A percentile compares a stretch with the other conserved stretches of the same genome.
phyloP scores from a whole-genome alignment of 2,797 vertebrate genomes.

The Apogon hyalosoma region DNA sequence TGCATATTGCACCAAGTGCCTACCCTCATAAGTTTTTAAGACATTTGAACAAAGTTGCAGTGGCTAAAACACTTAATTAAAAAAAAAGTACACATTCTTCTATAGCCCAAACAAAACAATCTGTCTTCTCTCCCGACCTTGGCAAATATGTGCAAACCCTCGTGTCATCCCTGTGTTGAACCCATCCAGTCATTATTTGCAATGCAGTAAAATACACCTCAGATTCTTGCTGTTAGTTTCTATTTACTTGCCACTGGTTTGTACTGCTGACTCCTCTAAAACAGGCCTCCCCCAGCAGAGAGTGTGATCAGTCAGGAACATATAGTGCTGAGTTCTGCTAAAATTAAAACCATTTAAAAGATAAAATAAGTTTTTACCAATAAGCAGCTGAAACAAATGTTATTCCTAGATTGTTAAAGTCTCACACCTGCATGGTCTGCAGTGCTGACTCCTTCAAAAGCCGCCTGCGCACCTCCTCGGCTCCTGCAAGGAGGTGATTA shows the following conservation, averaged over 20 bases:
- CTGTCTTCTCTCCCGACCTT: too few species aligned
- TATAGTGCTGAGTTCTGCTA: constrained; percentile 24
- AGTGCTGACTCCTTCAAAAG: constrained; percentile 70
- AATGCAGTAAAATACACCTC: not conserved
- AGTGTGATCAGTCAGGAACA: constrained; percentile 30
- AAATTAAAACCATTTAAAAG: constrained; percentile 23
- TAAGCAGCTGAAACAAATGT: constrained; percentile 21
- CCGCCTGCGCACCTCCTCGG: constrained; percentile 9
- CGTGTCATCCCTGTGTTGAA: not conserved
- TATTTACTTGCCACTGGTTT: constrained; percentile 1
- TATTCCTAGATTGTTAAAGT: constrained; percentile 20
- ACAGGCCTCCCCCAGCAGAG: constrained; percentile 4
- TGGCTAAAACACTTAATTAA: too few species aligned
- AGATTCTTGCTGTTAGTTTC: not conserved
- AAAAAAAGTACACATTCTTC: too few species aligned
- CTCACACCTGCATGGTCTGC: constrained; percentile 31
- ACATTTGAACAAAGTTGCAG: not conserved
- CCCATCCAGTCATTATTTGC: not conserved
- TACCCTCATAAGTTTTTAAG: too few species aligned
- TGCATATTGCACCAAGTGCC: not conserved
- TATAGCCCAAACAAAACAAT: too few species aligned
- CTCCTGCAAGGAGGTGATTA: constrained; percentile 64
- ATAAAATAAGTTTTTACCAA: constrained; percentile 18
- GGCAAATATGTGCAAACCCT: too few species aligned
- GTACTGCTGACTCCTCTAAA: constrained; percentile 42